Evolutionary conservation across 2,888 invertebrate species (phyloP), one percentile per base, ranked within the genome.

Genomic region (Caenorhabditis zanzibari): DNA sequence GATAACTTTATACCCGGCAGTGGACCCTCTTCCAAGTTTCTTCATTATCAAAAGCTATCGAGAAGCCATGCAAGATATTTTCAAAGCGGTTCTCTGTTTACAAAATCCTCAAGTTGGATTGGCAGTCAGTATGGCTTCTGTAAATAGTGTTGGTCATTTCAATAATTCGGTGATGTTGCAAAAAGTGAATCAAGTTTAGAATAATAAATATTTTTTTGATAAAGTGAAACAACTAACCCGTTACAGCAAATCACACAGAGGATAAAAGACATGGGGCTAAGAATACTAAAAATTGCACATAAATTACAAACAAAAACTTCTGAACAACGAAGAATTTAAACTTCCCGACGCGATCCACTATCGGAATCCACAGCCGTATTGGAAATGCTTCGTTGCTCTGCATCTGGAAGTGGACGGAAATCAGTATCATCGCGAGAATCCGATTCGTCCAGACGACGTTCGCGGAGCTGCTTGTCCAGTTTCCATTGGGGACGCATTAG

Each of bases 401-500:
- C 47, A 22, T 71, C 80, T 1, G 26, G 38, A 19, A 61, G 22
- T 7, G 58, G 59, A 22, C 71, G 68, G 47, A 72, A 80, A 41
- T 83, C 79, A 4, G 66, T 58, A 12, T 75, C 83, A 12, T 77
- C 72, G 0, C 59, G 32, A 4, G 71, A 63, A n/a, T 71, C 81
- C 10, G 63, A 56, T 54, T 84, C 77, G 0, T 64, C 66, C 7
- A 59, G 44, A 44, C 74, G 77, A 28, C 64, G 72, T 12, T 38
- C 69, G 12, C 83, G 69, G 5, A 83, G 38, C 49, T 86, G 77
- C 52, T 81, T 79, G 19, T 86, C 87, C 7, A 84, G 59, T 28
- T 73, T 75, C 89, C 89, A 90, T 41, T 88, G 84, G 0, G 89
- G 89, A 19, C 85, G 80, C 87, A 90, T 86, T 56, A 90, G 66